These are phyloP conservation scores for Hypomesus transpacificus DNA, from an alignment of 2,113 vertebrate species.

Conservation along the genomic window DNA sequence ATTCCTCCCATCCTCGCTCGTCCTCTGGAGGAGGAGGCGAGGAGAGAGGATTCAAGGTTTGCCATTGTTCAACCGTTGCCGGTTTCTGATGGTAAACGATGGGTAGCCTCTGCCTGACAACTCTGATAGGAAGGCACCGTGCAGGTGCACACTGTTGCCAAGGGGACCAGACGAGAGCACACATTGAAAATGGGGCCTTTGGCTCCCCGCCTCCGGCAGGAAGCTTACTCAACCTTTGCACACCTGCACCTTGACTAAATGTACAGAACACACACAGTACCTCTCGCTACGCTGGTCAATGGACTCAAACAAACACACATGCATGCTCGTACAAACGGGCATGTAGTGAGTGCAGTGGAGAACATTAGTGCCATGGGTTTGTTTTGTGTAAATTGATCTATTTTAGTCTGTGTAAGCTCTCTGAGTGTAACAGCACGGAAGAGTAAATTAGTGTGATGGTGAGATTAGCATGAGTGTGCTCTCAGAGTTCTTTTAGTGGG, in stretches of 20 bases:
- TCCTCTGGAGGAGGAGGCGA: conserved; percentile 7
- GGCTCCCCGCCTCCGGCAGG: no score
- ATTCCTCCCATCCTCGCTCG: no score
- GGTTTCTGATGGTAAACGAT: conserved; percentile 8
- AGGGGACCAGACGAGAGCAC: not conserved
- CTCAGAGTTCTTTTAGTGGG: not conserved
- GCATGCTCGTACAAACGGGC: not conserved
- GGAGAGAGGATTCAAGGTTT: not conserved
- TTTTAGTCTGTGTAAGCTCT: not conserved
- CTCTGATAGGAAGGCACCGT: not conserved
- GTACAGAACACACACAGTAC: not conserved
- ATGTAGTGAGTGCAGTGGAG: not conserved
- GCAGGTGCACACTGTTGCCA: not conserved
- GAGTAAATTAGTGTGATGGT: not conserved
- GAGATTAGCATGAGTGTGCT: conserved; percentile 6
- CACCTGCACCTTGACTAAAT: not conserved
- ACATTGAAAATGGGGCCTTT: not conserved
- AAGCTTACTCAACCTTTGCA: no score
- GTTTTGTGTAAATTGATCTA: not conserved
- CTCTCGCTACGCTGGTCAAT: not conserved
- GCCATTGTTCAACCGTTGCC: not conserved
- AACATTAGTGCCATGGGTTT: not conserved
- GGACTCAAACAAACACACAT: conserved; percentile 3
- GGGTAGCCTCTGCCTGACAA: conserved; percentile 10
- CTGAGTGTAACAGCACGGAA: not conserved